Evolutionary conservation across 2,113 vertebrate genomes (phyloP).

Genomic region (Addax nasomaculatus): DNA sequence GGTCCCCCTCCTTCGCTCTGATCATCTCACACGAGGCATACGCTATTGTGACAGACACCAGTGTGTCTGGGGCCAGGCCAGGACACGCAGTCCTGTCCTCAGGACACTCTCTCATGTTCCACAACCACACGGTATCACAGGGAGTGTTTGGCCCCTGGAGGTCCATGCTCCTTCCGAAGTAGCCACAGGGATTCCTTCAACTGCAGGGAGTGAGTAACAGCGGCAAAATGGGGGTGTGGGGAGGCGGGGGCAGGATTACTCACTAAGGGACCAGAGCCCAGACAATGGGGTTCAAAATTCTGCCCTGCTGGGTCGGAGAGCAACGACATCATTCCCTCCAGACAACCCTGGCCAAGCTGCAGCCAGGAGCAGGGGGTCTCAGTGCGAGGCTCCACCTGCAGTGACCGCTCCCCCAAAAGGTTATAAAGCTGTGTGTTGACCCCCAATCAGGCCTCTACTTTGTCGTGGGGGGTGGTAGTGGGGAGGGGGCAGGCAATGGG

Average conservation of each 20-base stretch:
- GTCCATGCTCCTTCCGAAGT: background rate
- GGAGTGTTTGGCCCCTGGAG: accelerated
- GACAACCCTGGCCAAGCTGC: background rate
- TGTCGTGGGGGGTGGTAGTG: accelerated
- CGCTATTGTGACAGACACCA: accelerated
- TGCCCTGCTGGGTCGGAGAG: background rate
- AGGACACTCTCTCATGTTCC: accelerated
- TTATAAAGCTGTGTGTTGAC: accelerated
- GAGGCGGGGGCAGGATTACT: accelerated
- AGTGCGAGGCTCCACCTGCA: accelerated
- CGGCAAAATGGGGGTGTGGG: accelerated
- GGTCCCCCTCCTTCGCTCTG: accelerated
- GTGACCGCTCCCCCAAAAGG: accelerated
- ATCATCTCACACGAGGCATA: accelerated
- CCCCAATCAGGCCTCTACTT: background rate
- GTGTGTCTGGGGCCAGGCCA: too few relatives aligned
- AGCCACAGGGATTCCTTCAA: background rate
- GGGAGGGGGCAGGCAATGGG: background rate
- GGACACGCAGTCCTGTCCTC: background rate
- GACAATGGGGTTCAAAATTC: accelerated
- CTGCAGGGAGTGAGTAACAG: background rate
- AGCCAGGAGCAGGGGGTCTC: accelerated
- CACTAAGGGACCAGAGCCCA: accelerated
- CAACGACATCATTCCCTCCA: accelerated
- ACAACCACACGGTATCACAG: background rate